phyloP scores from a whole-genome alignment of 1,140 invertebrate species.

The Hylaeus volcanicus region DNA sequence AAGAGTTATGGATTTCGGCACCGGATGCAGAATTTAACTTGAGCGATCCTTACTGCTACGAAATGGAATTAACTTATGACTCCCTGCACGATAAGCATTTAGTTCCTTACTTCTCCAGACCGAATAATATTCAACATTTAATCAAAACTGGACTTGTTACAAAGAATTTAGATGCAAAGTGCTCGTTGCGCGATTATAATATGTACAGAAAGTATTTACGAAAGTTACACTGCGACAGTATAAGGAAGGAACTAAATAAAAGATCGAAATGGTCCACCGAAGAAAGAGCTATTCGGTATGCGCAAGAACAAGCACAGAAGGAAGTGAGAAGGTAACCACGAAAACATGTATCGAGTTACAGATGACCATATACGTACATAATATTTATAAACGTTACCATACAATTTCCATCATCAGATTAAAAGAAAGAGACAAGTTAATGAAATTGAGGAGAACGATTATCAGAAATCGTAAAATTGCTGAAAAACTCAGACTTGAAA shows the following conservation, averaged over 20 bases:
- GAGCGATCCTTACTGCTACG: conserved; percentile 71
- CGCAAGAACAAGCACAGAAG: conserved; percentile 62
- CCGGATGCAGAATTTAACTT: conserved; percentile 66
- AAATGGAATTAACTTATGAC: conserved; percentile 70
- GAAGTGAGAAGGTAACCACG: conserved; percentile 63
- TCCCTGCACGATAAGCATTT: conserved; percentile 76
- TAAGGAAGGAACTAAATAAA: conserved; percentile 61
- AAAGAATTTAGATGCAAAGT: conserved; percentile 70
- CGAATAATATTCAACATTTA: conserved; percentile 61
- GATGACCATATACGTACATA: no score
- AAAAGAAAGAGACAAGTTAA: conserved; percentile 34
- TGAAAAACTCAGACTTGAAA: conserved; percentile 22
- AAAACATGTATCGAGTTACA: not conserved
- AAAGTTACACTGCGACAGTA: conserved; percentile 65
- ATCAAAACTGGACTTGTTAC: conserved; percentile 72
- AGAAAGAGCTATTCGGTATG: conserved; percentile 48
- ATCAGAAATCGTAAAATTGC: conserved; percentile 3
- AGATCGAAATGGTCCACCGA: conserved; percentile 47
- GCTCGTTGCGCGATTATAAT: conserved; percentile 75
- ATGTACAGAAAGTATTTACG: conserved; percentile 73
- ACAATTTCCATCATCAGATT: conserved; percentile 27
- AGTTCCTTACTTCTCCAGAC: conserved; percentile 64
- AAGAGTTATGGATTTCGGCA: conserved; percentile 54
- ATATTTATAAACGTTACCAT: not conserved
- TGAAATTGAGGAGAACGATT: not conserved